Base-by-base conservation (phyloP, 2,888 invertebrate genomes). In the Allacma fusca region DNA sequence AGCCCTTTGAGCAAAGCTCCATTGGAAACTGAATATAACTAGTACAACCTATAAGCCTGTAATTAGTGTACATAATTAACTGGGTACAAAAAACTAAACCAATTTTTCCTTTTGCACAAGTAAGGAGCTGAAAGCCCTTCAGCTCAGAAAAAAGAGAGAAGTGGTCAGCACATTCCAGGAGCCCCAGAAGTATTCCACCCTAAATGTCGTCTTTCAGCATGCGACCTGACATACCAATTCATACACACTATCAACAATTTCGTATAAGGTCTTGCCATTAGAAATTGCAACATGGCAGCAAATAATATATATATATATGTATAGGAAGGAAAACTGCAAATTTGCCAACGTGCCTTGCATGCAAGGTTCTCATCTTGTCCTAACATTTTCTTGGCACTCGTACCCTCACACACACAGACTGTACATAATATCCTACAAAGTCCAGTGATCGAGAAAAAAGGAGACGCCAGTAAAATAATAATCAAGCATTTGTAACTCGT, bases 311-410 rank as follows among this genome's bases (percentile, higher is more conserved):
- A n/a, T 16, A n/a, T 50, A 16, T n/a, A 19, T 5, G 16, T n/a
- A 16, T 12, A 50, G 50, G 50, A 50, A 50, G 50, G 50, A 50
- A 50, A 50, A 50, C 50, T 50, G 16, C 50, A 50, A 19, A 50
- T 16, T 50, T 50, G 50, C 50, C 50, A 50, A 50, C 50, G 50
- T 50, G 50, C 50, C 50, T 50, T 50, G 50, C 50, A 50, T 50
- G 19, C 50, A 50, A 50, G 50, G 50, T n/a, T 50, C 50, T 40
- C 40, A 13, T 40, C 16, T 50, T 50, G 9, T 12, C 50, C n/a
- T 2, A 50, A 19, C 19, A 5, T 50, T 50, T 50, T 9, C 5
- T 4, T 50, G 2, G 19, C n/a, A 16, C 4, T 1, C n/a, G 2
- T 16, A 19, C 50, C 4, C 5, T 16, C 50, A 50, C 5, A 1